Percentiles rank a stretch among this genome's conserved stretches.
phyloP scores from a whole-genome alignment of 2,797 vertebrate species.

The Huso huso region DNA sequence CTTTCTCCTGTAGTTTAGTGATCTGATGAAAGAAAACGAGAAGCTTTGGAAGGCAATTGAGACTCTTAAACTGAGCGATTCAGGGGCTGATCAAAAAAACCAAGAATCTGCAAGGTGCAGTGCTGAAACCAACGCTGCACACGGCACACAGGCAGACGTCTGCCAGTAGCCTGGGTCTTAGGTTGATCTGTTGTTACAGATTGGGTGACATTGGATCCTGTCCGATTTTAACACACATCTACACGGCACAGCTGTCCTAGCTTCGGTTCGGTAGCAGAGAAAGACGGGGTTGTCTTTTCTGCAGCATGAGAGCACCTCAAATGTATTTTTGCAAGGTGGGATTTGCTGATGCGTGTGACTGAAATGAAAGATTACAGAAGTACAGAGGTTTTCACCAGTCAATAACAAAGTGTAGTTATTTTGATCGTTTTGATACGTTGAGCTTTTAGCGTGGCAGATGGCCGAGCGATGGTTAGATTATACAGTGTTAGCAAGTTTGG shows the following conservation, averaged over 20 bases:
- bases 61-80: slow-evolving; percentile 29
- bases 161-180: slow-evolving; percentile 34
- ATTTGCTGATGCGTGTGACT: too few species aligned
- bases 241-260: slow-evolving; percentile 14
- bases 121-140: slow-evolving; percentile 28
- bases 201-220: slow-evolving; percentile 23
- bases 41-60: slow-evolving; percentile 57
- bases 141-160: slow-evolving; percentile 38
- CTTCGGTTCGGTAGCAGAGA: slow-evolving; percentile 9
- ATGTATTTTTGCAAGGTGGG: too few species aligned
- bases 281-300: slow-evolving; percentile 12
- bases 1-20: slow-evolving; percentile 40
- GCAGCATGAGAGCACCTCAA: background rate
- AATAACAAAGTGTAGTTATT: too few species aligned
- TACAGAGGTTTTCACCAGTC: too few species aligned
- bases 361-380: too few species aligned
- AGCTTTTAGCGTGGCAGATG: too few species aligned
- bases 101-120: slow-evolving; percentile 20
- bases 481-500: too few species aligned
- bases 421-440: too few species aligned
- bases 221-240: slow-evolving; percentile 16
- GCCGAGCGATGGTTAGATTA: too few species aligned
- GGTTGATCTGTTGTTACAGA: slow-evolving; percentile 6
- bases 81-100: slow-evolving; percentile 31
- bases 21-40: slow-evolving; percentile 61